phyloP scores from a whole-genome alignment of 2,797 vertebrate species.

The Macrochelys suwanniensis region DNA sequence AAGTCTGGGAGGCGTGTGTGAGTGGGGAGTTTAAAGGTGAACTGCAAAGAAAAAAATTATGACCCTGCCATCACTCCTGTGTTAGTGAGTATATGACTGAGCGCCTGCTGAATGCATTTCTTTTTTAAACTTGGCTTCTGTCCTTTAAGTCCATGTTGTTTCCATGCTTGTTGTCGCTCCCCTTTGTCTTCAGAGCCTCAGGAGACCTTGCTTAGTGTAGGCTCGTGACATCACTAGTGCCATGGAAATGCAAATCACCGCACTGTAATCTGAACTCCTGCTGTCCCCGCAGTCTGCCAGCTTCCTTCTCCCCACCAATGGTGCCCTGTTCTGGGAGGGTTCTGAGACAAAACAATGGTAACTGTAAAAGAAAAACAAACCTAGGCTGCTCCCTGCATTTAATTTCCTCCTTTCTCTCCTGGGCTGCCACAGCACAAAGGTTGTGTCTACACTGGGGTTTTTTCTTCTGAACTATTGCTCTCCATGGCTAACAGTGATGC shows the following conservation, averaged over 20 bases:
- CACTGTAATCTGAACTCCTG: not conserved
- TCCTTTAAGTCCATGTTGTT: constrained; percentile 17
- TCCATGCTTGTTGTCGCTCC: constrained; percentile 30
- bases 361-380: not conserved
- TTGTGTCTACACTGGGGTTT: not conserved
- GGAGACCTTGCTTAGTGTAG: not conserved
- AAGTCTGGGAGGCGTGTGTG: constrained; percentile 38
- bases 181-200: constrained; percentile 40
- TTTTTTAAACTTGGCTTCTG: constrained; percentile 50
- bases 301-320: not conserved
- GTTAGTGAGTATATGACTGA: constrained; percentile 45
- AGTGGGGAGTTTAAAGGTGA: constrained; percentile 57
- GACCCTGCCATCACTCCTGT: constrained; percentile 62
- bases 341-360: constrained; percentile 10
- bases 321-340: not conserved
- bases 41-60: constrained; percentile 63
- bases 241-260: constrained; percentile 38
- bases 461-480: not conserved
- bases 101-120: rapidly evolving
- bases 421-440: not conserved
- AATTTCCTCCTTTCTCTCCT: no score
- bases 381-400: not conserved
- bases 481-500: not conserved
- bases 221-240: constrained; percentile 25
- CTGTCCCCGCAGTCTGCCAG: not conserved